Evolutionary conservation across 2,113 vertebrate genomes (phyloP), one percentile per base, ranked within the genome.

Genomic region (Lutjanus erythropterus): DNA sequence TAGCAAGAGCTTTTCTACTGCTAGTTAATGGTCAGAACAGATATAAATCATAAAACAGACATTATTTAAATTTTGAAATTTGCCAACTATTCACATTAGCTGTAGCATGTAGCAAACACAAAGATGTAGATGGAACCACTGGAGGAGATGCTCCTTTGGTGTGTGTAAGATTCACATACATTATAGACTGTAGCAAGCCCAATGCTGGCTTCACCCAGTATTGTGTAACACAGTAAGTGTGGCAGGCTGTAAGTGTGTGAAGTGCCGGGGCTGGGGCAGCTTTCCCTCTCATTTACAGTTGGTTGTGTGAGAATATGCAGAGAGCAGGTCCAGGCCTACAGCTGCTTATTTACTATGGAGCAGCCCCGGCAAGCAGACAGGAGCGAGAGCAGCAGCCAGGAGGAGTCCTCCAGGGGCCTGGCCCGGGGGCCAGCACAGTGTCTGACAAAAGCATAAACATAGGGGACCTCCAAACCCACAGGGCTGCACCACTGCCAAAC

Each of bases 371-470:
- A 77, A 86, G 85, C 71, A 80, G 89, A 83, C 80, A 71, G 76
- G 64, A 91, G 84, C 46, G 7, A 64, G 78, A 73, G 49, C 72
- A 85, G 87, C 70, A 71, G 82, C 80, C 85, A 86, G 66, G 73
- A 87, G 55, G 47, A 64, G 72, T 84, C 62, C 84, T 88, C 64
- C 23, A 27, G 83, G 68, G 89, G 47, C 83, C 84, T 80, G 76
- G 83, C 73, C 70, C 78, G 23, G 89, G 84, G 90, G 86, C 88
- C 91, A 92, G 82, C 83, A 88, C 86, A 86, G 84, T 89, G 85
- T 93, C 91, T 93, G 92, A 90, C 88, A 75, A 83, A 90, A 86
- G 90, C 86, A 88, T 93, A 94, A 94, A 95, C 90, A 93, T 66
- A 42, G 15, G 91, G 60, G 76, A 81, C 79, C 91, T 90, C 71